These are phyloP conservation scores for Cybosia mesomella DNA, from an alignment of 2,888 invertebrate genomes.

Conservation along the genomic window DNA sequence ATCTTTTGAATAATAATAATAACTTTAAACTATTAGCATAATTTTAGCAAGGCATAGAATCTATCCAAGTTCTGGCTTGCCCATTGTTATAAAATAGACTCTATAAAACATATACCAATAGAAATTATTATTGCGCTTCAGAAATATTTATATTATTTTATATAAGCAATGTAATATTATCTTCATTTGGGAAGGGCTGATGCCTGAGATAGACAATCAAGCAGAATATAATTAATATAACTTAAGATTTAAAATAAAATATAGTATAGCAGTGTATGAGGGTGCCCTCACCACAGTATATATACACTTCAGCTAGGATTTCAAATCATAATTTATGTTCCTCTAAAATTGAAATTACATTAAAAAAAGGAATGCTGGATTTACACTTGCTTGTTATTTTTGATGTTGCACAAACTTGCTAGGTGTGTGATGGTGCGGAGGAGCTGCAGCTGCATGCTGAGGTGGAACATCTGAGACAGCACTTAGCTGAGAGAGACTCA, in stretches of 20 bases:
- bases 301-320: not conserved
- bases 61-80: not conserved
- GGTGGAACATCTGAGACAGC: constrained; percentile 94
- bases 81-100: not conserved
- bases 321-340: constrained; percentile 33
- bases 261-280: no score
- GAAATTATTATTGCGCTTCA: no score
- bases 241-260: no score
- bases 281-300: not conserved
- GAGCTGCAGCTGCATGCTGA: constrained; percentile 93
- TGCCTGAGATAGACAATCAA: no score
- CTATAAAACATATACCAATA: no score
- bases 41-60: not conserved
- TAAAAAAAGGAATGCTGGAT: constrained; percentile 27
- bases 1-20: not conserved
- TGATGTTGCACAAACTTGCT: constrained; percentile 70
- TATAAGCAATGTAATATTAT: no score
- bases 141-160: no score
- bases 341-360: constrained; percentile 31
- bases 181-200: no score
- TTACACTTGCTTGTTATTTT: constrained; percentile 69
- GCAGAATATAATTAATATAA: no score
- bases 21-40: not conserved
- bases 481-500: constrained; percentile 92
- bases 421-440: constrained; percentile 78